Evolutionary conservation across 2,888 invertebrate species (phyloP).

Genomic region (Pantelozetes paolii): DNA sequence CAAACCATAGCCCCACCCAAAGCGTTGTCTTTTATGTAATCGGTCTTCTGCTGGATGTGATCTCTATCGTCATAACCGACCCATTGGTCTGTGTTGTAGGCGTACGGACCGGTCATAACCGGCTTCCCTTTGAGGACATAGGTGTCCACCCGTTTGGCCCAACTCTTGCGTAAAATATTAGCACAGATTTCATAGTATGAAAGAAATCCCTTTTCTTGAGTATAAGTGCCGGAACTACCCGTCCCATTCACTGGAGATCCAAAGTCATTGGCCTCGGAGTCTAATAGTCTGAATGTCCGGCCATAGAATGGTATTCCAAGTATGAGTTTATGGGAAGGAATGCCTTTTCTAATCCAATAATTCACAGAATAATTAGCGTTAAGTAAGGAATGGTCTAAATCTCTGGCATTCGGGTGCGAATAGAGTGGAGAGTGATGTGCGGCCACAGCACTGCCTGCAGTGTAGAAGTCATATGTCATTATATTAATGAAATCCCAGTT

Average conservation of each 20-base stretch:
- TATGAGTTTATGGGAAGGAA: conserved; percentile 71
- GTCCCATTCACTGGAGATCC: conserved; percentile 63
- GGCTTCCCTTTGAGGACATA: background rate
- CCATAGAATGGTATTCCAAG: conserved; percentile 85
- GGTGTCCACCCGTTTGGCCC: conserved; percentile 32
- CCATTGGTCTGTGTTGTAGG: conserved; percentile 47
- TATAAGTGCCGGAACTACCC: conserved; percentile 68
- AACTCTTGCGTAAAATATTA: conserved; percentile 40
- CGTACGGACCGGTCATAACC: conserved; percentile 43
- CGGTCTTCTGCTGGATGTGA: conserved; percentile 47
- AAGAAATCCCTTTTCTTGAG: conserved; percentile 69
- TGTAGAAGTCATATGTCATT: conserved; percentile 87
- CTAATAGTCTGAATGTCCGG: conserved; percentile 69
- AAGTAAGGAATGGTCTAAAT: conserved; percentile 52
- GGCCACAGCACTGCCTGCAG: conserved; percentile 86
- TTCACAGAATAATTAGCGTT: conserved; percentile 72
- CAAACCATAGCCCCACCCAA: conserved; percentile 72
- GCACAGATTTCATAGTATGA: conserved; percentile 72
- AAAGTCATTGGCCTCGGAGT: conserved; percentile 64
- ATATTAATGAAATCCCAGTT: conserved; percentile 82
- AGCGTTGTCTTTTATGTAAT: conserved; percentile 59
- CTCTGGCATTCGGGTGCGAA: conserved; percentile 74
- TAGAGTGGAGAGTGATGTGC: conserved; percentile 83
- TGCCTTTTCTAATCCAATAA: conserved; percentile 73
- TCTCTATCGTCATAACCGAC: conserved; percentile 46